These are phyloP conservation scores for Canis aureus DNA, from an alignment of 2,113 vertebrate species.

Conservation along the genomic window DNA sequence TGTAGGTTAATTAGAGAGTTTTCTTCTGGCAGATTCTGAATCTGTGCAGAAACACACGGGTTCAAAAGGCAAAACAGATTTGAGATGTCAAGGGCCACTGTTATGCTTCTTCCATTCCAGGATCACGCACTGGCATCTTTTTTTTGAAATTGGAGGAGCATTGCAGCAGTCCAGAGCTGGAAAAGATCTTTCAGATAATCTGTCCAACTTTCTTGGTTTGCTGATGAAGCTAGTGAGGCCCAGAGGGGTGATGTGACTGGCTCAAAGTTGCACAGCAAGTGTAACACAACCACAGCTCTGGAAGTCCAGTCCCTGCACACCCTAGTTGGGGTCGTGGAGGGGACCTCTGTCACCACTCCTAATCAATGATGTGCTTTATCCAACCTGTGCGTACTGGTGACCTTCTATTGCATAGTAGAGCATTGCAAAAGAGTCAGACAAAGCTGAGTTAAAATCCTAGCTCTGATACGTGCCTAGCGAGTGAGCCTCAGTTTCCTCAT, in stretches of 20 bases:
- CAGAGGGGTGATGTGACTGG: background rate
- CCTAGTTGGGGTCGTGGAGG: background rate
- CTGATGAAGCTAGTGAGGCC: background rate
- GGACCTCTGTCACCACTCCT: background rate
- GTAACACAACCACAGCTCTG: background rate
- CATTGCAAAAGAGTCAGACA: background rate
- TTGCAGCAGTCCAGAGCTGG: background rate
- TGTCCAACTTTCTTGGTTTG: background rate
- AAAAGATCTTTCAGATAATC: background rate
- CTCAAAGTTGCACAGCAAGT: background rate
- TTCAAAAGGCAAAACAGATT: conserved; percentile 34
- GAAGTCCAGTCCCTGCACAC: background rate
- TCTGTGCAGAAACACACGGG: conserved; percentile 20
- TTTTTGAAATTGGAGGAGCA: background rate
- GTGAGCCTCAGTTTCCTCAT: background rate
- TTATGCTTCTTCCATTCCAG: background rate
- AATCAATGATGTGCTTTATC: background rate
- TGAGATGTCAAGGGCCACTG: conserved; percentile 1
- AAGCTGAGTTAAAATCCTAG: background rate
- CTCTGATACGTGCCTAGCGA: background rate
- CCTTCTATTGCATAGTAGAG: background rate
- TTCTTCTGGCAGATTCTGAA: conserved; percentile 64
- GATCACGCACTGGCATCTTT: background rate
- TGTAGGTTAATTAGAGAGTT: conserved; percentile 75
- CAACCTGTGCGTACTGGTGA: background rate